Evolutionary conservation across 2,797 vertebrate genomes (phyloP).

Genomic region (Phyllotis vaccarum): DNA sequence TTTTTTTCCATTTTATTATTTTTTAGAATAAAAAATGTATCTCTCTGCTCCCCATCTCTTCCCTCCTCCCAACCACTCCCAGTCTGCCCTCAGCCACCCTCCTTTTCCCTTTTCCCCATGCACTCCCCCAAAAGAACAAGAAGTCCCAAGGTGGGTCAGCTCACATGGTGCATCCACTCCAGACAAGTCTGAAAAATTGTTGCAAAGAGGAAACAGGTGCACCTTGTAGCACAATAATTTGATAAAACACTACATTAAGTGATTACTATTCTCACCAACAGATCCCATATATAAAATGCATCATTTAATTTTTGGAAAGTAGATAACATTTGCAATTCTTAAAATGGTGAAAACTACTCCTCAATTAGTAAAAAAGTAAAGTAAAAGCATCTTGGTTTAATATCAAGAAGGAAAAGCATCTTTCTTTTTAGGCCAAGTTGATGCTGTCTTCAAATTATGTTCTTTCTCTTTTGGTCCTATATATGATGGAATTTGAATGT

Average conservation of each 20-base stretch:
- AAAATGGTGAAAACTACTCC: neutral
- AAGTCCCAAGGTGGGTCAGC: too few relatives aligned
- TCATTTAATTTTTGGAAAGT: conserved; percentile 8
- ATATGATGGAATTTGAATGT: neutral
- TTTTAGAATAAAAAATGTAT: too few relatives aligned
- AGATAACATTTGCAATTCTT: neutral
- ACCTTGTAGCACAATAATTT: neutral
- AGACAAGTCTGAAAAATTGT: too few relatives aligned
- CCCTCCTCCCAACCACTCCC: too few relatives aligned
- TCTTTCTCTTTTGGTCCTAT: neutral
- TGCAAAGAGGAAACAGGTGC: neutral
- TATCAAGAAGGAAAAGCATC: neutral
- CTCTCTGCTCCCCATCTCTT: too few relatives aligned
- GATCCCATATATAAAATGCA: neutral
- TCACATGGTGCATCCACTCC: too few relatives aligned
- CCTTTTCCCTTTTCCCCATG: too few relatives aligned
- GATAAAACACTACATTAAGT: neutral
- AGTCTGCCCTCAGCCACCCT: too few relatives aligned
- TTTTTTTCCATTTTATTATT: too few relatives aligned
- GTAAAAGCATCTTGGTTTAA: too few relatives aligned
- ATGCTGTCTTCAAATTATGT: neutral
- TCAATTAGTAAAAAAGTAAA: neutral
- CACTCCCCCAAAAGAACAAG: too few relatives aligned
- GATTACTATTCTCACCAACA: neutral
- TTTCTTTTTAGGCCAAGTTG: neutral